Evolutionary conservation across 2,797 vertebrate species (phyloP).

Genomic region (Craterocephalus amniculus): DNA sequence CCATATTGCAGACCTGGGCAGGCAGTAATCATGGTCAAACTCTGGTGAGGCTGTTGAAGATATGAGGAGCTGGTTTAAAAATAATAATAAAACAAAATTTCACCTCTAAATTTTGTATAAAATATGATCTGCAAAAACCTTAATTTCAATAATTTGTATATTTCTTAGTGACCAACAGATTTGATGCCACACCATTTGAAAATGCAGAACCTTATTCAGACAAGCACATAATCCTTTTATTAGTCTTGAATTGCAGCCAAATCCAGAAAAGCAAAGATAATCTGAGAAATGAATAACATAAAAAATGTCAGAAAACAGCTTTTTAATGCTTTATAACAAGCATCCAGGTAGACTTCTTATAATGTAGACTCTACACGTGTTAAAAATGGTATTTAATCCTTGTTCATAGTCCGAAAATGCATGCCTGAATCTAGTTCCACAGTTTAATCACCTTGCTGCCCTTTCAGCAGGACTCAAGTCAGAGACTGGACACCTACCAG

Average conservation of each 20-base stretch:
- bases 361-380: neutral
- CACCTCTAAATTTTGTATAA: conserved; percentile 56
- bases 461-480: conserved; percentile 59
- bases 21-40: conserved; percentile 88
- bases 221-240: conserved; percentile 24
- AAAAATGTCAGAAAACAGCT: neutral
- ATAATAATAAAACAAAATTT: conserved; percentile 70
- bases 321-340: neutral
- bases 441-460: conserved; percentile 43
- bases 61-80: conserved; percentile 82
- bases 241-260: neutral
- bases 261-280: conserved; percentile 1
- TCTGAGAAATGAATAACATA: conserved; percentile 8
- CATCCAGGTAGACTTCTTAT: neutral
- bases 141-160: conserved; percentile 38
- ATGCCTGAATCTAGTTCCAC: conserved; percentile 70
- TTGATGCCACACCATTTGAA: conserved; percentile 60
- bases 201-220: conserved; percentile 71
- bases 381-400: neutral
- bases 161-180: conserved; percentile 46
- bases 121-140: conserved; percentile 35
- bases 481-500: conserved; percentile 47
- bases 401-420: conserved; percentile 10
- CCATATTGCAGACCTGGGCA: conserved; percentile 83
- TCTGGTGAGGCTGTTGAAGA: conserved; percentile 84